Conservation (phyloP, 2,113 vertebrate species). For the Enhydra lutris region DNA sequence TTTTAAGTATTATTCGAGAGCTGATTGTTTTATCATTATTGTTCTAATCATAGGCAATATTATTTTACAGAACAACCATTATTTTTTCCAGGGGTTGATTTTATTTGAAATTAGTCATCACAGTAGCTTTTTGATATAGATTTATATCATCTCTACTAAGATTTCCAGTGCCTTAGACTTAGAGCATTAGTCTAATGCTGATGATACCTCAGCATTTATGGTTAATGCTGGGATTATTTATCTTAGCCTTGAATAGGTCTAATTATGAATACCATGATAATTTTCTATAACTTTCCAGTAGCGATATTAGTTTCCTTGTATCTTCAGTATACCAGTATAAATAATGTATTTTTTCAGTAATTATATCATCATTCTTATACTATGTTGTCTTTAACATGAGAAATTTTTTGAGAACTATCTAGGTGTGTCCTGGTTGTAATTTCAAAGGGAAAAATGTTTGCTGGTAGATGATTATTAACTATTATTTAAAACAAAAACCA, state of each 20-base stretch:
- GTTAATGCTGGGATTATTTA: background rate
- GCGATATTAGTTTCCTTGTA: background rate
- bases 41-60: background rate
- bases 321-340: background rate
- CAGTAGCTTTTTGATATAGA: background rate
- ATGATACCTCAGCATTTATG: background rate
- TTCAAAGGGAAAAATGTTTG: background rate
- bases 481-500: background rate
- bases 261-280: background rate
- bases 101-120: background rate
- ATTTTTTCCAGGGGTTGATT: background rate
- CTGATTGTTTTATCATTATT: slow-evolving; percentile 5
- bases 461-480: background rate
- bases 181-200: background rate
- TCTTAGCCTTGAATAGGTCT: background rate
- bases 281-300: background rate
- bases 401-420: background rate
- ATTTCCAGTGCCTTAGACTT: background rate
- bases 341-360: background rate
- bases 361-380: background rate
- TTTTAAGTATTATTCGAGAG: slow-evolving; percentile 1
- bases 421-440: background rate
- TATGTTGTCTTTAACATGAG: background rate
- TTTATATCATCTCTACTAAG: background rate
- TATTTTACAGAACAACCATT: background rate